These are phyloP conservation scores for Oncorhynchus keta DNA, from an alignment of 2,113 vertebrate genomes.

Conservation along the genomic window DNA sequence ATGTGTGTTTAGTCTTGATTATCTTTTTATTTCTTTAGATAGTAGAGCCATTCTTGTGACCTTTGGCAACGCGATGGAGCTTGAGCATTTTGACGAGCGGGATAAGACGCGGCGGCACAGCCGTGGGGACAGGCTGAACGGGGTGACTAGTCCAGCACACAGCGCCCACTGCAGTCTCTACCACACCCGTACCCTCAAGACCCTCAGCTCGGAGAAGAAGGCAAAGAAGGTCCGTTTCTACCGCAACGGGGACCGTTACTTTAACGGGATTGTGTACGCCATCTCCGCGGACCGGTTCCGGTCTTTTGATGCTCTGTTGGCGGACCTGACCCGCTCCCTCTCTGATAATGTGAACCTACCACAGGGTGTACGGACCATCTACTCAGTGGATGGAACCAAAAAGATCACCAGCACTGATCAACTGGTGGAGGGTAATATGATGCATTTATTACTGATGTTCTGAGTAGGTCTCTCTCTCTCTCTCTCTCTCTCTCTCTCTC, in stretches of 20 bases:
- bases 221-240: constrained; percentile 98
- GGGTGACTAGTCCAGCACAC: constrained; percentile 91
- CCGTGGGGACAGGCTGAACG: constrained; percentile 83
- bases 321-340: constrained; percentile 93
- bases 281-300: constrained; percentile 92
- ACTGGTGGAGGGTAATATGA: constrained; percentile 86
- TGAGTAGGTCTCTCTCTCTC: neutral
- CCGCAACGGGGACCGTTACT: constrained; percentile 96
- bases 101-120: constrained; percentile 87
- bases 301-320: constrained; percentile 92
- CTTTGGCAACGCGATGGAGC: constrained; percentile 86
- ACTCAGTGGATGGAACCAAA: constrained; percentile 86
- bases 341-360: constrained; percentile 98
- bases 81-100: constrained; percentile 96
- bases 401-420: constrained; percentile 88
- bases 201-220: constrained; percentile 91
- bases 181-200: constrained; percentile 92
- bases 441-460: neutral
- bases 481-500: neutral
- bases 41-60: constrained; percentile 69
- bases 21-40: constrained; percentile 40
- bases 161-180: constrained; percentile 98
- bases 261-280: constrained; percentile 95
- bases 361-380: constrained; percentile 96
- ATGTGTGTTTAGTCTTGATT: neutral